A percentile compares a stretch with the other conserved stretches of the same genome.
Evolutionary conservation across 1,140 invertebrate genomes (phyloP).

Genomic region (Daktulosphaira vitifoliae): DNA sequence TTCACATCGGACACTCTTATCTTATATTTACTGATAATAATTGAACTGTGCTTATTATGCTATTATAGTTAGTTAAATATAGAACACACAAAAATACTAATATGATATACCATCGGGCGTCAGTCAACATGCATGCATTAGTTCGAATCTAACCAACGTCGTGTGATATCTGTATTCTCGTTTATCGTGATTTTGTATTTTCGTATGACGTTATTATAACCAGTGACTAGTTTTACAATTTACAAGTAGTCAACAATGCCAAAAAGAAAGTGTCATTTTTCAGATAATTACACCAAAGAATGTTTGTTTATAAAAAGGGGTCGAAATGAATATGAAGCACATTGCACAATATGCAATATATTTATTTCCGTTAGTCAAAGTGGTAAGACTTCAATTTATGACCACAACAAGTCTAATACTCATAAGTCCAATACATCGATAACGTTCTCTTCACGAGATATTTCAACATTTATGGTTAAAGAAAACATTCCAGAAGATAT

Average conservation of each 20-base stretch:
- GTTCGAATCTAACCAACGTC: slow-evolving; percentile 1
- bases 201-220: neutral
- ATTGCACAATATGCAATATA: slow-evolving; percentile 15
- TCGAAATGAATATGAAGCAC: neutral
- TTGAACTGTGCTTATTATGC: neutral
- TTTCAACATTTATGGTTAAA: neutral
- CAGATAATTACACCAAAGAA: slow-evolving; percentile 10
- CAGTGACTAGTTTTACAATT: slow-evolving; percentile 1
- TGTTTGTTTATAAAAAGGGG: slow-evolving; percentile 17
- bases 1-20: neutral
- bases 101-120: neutral
- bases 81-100: neutral
- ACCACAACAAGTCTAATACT: slow-evolving; percentile 10
- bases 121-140: neutral
- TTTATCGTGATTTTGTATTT: neutral
- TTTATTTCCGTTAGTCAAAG: slow-evolving; percentile 5
- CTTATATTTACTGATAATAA: neutral
- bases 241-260: slow-evolving; percentile 15
- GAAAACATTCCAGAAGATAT: slow-evolving; percentile 5
- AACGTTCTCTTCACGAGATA: neutral
- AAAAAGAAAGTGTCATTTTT: slow-evolving; percentile 14
- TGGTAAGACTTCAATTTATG: slow-evolving; percentile 3
- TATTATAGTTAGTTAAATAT: neutral
- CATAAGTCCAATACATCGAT: slow-evolving; percentile 17
- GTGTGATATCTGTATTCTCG: neutral